Evolutionary conservation across 2,113 vertebrate species (phyloP), one percentile per base, ranked within the genome.

Genomic region (Murina feae): DNA sequence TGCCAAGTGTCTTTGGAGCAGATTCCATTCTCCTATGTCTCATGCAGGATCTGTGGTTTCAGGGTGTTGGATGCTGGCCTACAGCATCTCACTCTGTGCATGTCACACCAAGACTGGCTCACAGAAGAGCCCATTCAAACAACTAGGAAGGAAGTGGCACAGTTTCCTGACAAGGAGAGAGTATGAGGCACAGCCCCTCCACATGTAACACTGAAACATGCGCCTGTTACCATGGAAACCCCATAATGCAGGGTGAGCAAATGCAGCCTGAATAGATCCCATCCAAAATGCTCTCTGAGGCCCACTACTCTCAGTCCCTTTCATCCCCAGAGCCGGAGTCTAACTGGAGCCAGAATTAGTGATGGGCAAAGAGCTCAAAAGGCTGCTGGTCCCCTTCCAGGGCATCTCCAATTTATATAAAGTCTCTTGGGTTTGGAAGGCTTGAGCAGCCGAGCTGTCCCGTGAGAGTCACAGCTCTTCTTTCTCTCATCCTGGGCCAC

Each of bases 271-370:
- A 97, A 96, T 96, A 97, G 96, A 85, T 49, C 20, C 63, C 51
- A 30, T 76, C 95, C 94, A 95, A 53, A 96, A 83, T 37, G 93
- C 92, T 90, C 39, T 2, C 69, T 37, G 79, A 89, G 91, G 86
- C 79, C 90, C 2, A 0, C 13, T 69, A 90, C 90, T 97, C 96
- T 96, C 95, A 96, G 80, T 75, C 86, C 90, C 78, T 97, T 97
- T 97, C 86, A 97, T 97, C 92, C 44, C 37, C 35, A 1, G 17
- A 95, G 94, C 92, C 25, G 4, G 95, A 96, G 97, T 96, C 95
- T 94, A 97, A 86, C 95, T 97, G 97, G 96, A 97, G 94, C 97
- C 97, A 95, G 95, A 96, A 97, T 97, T 97, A 97, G 96, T 92
- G 95, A 97, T 95, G 97, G 97, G 96, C 95, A 95, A 94, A 93